These are phyloP conservation scores for Clarias magur DNA, from an alignment of 2,113 vertebrate species.

Conservation along the genomic window DNA sequence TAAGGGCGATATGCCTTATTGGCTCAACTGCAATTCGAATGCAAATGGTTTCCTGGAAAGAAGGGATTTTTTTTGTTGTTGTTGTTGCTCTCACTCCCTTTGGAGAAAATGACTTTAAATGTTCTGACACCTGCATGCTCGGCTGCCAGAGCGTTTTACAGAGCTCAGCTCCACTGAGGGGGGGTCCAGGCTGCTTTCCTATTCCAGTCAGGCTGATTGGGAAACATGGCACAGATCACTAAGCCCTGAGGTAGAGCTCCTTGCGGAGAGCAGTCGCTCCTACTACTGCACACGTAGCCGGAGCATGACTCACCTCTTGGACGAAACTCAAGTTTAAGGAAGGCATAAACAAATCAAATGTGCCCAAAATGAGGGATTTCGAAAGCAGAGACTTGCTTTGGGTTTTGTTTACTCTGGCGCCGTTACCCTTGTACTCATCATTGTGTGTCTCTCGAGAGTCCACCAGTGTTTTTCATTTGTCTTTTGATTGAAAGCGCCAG, in stretches of 20 bases:
- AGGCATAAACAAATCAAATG: conserved; percentile 28
- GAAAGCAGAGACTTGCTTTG: conserved; percentile 15
- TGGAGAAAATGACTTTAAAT: conserved; percentile 40
- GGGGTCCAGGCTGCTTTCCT: conserved; percentile 32
- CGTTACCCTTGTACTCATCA: conserved; percentile 32
- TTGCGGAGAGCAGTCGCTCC: conserved; percentile 12
- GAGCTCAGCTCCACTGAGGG: conserved; percentile 33
- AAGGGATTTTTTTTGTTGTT: conserved; percentile 15
- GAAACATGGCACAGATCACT: conserved; percentile 24
- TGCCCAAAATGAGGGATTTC: conserved; percentile 6
- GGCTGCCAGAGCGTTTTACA: conserved; percentile 16
- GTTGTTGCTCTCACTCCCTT: neutral
- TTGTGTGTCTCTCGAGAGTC: conserved; percentile 41
- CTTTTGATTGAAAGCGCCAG: conserved; percentile 39
- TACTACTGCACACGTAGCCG: conserved; percentile 34
- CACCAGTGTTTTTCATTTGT: conserved; percentile 26
- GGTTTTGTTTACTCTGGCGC: conserved; percentile 18
- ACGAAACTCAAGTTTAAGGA: conserved; percentile 28
- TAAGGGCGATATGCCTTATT: conserved; percentile 1
- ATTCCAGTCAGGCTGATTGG: conserved; percentile 41
- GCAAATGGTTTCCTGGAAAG: conserved; percentile 37
- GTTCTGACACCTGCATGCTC: conserved; percentile 46
- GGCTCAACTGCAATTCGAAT: conserved; percentile 11
- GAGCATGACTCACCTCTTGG: conserved; percentile 38
- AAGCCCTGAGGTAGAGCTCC: conserved; percentile 33